Evolutionary conservation across 1,140 invertebrate species (phyloP).

Genomic region (Euwallacea fornicatus): DNA sequence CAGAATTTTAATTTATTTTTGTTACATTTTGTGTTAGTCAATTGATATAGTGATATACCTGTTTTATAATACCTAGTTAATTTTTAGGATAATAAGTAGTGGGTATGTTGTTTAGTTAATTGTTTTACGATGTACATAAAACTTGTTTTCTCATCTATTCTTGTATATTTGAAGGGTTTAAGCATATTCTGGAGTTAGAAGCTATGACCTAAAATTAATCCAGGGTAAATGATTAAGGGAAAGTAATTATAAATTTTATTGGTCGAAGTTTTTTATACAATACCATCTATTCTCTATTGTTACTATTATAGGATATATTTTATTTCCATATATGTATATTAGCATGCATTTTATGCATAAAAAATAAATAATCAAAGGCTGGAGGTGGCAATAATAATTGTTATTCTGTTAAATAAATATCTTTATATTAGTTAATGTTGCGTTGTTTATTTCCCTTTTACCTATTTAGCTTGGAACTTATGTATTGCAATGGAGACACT

Average conservation of each 20-base stretch:
- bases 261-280: too few species aligned
- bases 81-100: too few species aligned
- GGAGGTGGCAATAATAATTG: constrained; percentile 52
- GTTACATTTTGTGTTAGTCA: background rate
- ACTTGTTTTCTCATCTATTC: too few species aligned
- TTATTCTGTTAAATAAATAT: constrained; percentile 36
- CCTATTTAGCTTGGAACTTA: too few species aligned
- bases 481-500: too few species aligned
- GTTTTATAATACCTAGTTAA: too few species aligned
- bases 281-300: background rate
- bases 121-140: too few species aligned
- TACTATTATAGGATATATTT: background rate
- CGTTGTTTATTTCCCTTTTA: too few species aligned
- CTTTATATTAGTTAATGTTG: too few species aligned
- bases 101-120: too few species aligned
- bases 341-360: background rate
- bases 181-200: background rate
- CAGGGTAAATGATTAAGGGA: background rate
- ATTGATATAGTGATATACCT: background rate
- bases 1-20: constrained; percentile 9
- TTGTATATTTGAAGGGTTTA: too few species aligned
- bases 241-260: too few species aligned
- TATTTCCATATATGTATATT: background rate
- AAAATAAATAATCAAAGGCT: constrained; percentile 45
- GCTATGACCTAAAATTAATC: background rate